These are phyloP conservation scores for Drosophila miranda DNA, from an alignment of 1,140 invertebrate genomes.

Conservation along the genomic window DNA sequence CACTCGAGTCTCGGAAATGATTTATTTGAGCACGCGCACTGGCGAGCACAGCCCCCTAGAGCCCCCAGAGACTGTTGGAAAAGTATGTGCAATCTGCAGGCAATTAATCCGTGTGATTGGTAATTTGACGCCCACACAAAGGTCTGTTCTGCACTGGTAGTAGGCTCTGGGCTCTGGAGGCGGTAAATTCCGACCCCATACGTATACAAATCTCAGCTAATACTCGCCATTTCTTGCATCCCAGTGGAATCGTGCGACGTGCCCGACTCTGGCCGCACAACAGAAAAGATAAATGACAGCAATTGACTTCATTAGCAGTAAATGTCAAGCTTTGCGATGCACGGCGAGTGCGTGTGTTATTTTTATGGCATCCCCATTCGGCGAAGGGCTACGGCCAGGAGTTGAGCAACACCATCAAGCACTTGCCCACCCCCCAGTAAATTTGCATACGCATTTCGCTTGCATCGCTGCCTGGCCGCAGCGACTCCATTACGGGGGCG, in stretches of 20 bases:
- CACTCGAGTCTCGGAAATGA: slow-evolving; percentile 67
- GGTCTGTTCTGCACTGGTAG: neutral
- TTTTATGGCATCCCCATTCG: slow-evolving; percentile 44
- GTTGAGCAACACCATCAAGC: neutral
- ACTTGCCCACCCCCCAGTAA: slow-evolving; percentile 12
- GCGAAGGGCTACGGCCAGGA: slow-evolving; percentile 11
- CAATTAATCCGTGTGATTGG: slow-evolving; percentile 77
- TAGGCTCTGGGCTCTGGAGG: no score
- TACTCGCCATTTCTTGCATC: slow-evolving; percentile 17
- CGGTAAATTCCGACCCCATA: neutral
- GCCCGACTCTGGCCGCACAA: slow-evolving; percentile 1
- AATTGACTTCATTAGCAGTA: slow-evolving; percentile 80
- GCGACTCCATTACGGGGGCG: slow-evolving; percentile 65
- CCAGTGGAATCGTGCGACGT: slow-evolving; percentile 17
- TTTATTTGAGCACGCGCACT: slow-evolving; percentile 82
- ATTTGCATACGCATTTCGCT: slow-evolving; percentile 80
- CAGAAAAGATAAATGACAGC: slow-evolving; percentile 72
- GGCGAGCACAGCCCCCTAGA: slow-evolving; percentile 19
- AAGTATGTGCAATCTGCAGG: slow-evolving; percentile 53
- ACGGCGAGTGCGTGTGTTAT: slow-evolving; percentile 53
- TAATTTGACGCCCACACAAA: slow-evolving; percentile 62
- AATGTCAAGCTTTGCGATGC: slow-evolving; percentile 60
- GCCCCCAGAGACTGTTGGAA: slow-evolving; percentile 20
- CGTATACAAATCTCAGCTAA: slow-evolving; percentile 29
- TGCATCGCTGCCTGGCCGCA: slow-evolving; percentile 62